These are phyloP conservation scores for Lasioglossum vierecki DNA, from an alignment of 2,888 invertebrate genomes.

Conservation along the genomic window DNA sequence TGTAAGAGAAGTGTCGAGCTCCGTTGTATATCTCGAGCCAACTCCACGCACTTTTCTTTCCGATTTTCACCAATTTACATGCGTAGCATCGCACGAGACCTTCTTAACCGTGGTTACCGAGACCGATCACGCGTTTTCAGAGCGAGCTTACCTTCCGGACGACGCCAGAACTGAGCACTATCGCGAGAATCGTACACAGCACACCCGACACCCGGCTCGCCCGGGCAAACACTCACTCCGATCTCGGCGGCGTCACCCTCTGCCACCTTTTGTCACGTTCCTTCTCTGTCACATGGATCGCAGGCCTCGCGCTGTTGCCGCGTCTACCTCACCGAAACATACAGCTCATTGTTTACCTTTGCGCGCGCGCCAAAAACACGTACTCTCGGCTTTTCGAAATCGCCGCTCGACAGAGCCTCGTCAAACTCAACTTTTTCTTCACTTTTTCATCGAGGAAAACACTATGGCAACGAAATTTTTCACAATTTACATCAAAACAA, in stretches of 20 bases:
- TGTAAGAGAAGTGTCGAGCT: slow-evolving; percentile 75
- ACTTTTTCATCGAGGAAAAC: neutral
- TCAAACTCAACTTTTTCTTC: neutral
- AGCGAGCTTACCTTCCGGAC: slow-evolving; percentile 66
- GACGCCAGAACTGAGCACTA: slow-evolving; percentile 69
- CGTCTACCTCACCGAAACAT: slow-evolving; percentile 56
- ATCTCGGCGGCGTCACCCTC: slow-evolving; percentile 82
- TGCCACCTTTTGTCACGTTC: slow-evolving; percentile 83
- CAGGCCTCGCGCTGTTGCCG: slow-evolving; percentile 76
- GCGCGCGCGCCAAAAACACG: slow-evolving; percentile 71
- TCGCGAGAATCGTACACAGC: slow-evolving; percentile 67
- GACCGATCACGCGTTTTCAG: slow-evolving; percentile 34
- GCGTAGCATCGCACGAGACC: slow-evolving; percentile 36
- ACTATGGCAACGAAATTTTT: neutral
- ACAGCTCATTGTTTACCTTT: slow-evolving; percentile 74
- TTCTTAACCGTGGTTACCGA: neutral
- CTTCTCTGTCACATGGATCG: slow-evolving; percentile 83
- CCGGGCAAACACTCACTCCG: slow-evolving; percentile 82
- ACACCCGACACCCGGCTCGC: slow-evolving; percentile 80
- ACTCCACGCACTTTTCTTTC: slow-evolving; percentile 55
- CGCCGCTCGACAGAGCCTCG: neutral
- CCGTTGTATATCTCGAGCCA: slow-evolving; percentile 64
- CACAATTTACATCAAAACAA: neutral
- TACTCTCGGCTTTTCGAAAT: slow-evolving; percentile 47
- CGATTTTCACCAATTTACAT: slow-evolving; percentile 46